phyloP scores from a whole-genome alignment of 1,140 invertebrate species.

The Tetramorium parvispinum region DNA sequence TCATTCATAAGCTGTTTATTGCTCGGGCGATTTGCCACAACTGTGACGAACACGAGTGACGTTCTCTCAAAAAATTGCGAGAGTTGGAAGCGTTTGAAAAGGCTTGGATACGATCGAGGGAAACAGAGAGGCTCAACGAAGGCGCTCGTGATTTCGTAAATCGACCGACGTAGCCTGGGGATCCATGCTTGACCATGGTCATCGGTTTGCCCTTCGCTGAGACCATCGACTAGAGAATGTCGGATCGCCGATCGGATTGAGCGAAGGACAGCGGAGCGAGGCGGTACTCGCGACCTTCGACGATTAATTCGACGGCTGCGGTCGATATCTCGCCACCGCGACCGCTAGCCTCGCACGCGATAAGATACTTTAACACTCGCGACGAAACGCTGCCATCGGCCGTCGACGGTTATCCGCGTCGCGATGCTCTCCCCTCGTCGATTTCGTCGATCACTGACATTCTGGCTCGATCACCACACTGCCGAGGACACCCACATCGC shows the following conservation, averaged over 20 bases:
- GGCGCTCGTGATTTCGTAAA: constrained; percentile 64
- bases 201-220: background rate
- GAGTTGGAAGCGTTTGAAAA: constrained; percentile 1
- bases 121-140: background rate
- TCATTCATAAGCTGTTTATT: constrained; percentile 11
- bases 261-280: constrained; percentile 30
- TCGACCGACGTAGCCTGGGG: constrained; percentile 81
- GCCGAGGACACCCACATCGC: constrained; percentile 5
- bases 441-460: constrained; percentile 32
- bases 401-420: background rate
- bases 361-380: constrained; percentile 29
- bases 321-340: constrained; percentile 43
- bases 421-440: background rate
- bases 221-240: background rate
- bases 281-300: constrained; percentile 49
- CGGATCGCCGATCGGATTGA: constrained; percentile 19
- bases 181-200: constrained; percentile 27
- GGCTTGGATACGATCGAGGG: background rate
- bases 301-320: constrained; percentile 53
- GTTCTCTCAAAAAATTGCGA: background rate
- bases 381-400: constrained; percentile 32
- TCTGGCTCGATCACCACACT: constrained; percentile 14
- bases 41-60: background rate
- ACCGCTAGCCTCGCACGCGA: constrained; percentile 38
- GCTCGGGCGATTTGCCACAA: background rate